phyloP scores from a whole-genome alignment of 2,888 invertebrate genomes.

The Sialis lutaria region DNA sequence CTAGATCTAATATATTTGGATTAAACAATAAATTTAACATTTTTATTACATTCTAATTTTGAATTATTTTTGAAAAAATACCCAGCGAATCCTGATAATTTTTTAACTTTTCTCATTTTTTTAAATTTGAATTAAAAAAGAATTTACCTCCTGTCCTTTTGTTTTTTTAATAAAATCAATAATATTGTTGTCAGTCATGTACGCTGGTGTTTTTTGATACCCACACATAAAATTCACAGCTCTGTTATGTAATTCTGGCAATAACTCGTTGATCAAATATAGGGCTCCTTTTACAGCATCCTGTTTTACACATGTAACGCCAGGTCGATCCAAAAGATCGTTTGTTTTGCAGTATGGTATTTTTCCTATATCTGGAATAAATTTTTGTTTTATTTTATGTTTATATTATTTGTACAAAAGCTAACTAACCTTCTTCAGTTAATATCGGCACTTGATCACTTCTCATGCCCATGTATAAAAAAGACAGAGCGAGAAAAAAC shows the following conservation, averaged over 20 bases:
- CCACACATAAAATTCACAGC: constrained; percentile 38
- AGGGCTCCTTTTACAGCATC: constrained; percentile 43
- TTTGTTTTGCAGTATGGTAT: constrained; percentile 31
- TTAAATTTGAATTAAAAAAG: constrained; percentile 21
- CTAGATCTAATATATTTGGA: too few species aligned
- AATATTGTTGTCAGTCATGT: constrained; percentile 30
- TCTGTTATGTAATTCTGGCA: constrained; percentile 41
- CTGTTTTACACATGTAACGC: constrained; percentile 46
- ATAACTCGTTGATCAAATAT: constrained; percentile 41
- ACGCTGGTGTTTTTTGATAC: constrained; percentile 30
- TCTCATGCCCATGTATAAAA: constrained; percentile 49
- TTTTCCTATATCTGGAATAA: constrained; percentile 15
- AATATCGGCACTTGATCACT: constrained; percentile 33
- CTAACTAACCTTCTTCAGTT: not conserved
- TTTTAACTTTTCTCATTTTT: too few species aligned
- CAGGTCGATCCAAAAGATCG: constrained; percentile 26
- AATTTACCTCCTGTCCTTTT: not conserved
- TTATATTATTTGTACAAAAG: not conserved
- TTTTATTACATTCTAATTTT: too few species aligned
- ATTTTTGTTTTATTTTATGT: too few species aligned
- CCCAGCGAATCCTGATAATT: too few species aligned
- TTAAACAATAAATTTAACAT: too few species aligned
- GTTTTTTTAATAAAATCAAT: not conserved
- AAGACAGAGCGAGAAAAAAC: constrained; percentile 47
- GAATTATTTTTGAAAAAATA: too few species aligned